Evolutionary conservation across 2,797 vertebrate genomes (phyloP).

Genomic region (Enoplosus armatus): DNA sequence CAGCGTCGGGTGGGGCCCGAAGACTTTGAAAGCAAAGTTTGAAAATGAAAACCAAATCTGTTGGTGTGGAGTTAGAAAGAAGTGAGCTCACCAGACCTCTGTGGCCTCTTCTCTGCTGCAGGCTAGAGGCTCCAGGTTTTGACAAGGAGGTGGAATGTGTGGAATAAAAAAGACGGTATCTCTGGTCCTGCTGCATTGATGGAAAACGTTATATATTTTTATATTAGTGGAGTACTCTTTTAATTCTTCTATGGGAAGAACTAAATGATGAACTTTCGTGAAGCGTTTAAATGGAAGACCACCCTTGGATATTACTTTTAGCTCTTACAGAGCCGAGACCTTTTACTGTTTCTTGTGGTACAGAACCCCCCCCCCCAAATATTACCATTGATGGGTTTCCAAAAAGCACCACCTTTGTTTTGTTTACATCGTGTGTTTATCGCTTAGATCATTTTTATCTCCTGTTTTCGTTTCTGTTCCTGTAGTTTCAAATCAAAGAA

Average conservation of each 20-base stretch:
- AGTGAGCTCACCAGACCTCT: too few relatives aligned
- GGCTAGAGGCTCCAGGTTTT: not conserved
- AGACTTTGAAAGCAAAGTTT: too few relatives aligned
- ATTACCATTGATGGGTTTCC: not conserved
- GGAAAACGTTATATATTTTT: too few relatives aligned
- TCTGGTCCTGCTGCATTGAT: not conserved
- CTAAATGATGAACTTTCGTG: not conserved
- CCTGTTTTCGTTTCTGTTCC: slow-evolving; percentile 7
- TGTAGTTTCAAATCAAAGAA: slow-evolving; percentile 27
- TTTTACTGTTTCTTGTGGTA: not conserved
- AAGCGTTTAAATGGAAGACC: slow-evolving; percentile 2
- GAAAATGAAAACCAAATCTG: too few relatives aligned
- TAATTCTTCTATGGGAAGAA: not conserved
- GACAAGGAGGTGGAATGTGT: not conserved
- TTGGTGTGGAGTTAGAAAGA: too few relatives aligned
- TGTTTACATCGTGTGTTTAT: not conserved
- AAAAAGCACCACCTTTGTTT: not conserved
- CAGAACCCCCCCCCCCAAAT: not conserved
- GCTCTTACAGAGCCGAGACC: not conserved
- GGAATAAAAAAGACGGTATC: not conserved
- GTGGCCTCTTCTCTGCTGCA: too few relatives aligned
- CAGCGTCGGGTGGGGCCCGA: too few relatives aligned
- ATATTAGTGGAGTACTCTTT: not conserved
- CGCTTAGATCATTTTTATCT: slow-evolving; percentile 1
- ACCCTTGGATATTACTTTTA: not conserved